Base-by-base conservation (phyloP, 1,140 invertebrate genomes). In the Hylyphantes graminicola region DNA sequence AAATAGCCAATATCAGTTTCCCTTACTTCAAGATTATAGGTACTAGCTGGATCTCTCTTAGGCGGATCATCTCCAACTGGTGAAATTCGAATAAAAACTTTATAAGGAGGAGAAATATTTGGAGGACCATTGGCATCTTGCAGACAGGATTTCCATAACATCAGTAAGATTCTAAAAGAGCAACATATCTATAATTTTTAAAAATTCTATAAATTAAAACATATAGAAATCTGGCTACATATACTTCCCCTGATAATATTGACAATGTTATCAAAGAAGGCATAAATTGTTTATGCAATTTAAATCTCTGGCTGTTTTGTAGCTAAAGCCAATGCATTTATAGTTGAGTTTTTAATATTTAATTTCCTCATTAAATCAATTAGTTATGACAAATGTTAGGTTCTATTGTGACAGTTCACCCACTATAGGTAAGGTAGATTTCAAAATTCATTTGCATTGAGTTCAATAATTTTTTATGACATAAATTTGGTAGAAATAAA, bases 41-140 rank as follows among this genome's bases (percentile, higher is more conserved):
- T 81, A 76, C 77, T 64, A 17, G 75, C 75, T 17, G 85, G 78
- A 81, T 80, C 70, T 51, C 72, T 53, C 54, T 85, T 80, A n/a
- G 85, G 85, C 48, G 85, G 85, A 67, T 80, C 67, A 81, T 85
- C 72, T 3, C 76, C 70, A 76, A 61, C 70, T 21, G 85, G 72
- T 35, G 67, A 53, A n/a, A 85, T 67, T 35, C 54, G 48, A 48
- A 85, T 53, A 35, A 59, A 81, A 5, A 85, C 73, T 35, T 55
- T 81, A 63, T 67, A 81, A 10, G 72, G 54, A 11, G 78, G 78
- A 67, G 85, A 85, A 51, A 51, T 50, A 76, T 85, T 85, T 70
- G 85, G 85, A 19, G 68, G 77, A 53, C 72, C 63, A 35, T 70
- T 80, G 51, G 50, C 21, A 81, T 85, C 85, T 55, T 61, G 35